Base-by-base conservation (phyloP, 2,888 invertebrate genomes). In the Acanthosoma haemorrhoidale region DNA sequence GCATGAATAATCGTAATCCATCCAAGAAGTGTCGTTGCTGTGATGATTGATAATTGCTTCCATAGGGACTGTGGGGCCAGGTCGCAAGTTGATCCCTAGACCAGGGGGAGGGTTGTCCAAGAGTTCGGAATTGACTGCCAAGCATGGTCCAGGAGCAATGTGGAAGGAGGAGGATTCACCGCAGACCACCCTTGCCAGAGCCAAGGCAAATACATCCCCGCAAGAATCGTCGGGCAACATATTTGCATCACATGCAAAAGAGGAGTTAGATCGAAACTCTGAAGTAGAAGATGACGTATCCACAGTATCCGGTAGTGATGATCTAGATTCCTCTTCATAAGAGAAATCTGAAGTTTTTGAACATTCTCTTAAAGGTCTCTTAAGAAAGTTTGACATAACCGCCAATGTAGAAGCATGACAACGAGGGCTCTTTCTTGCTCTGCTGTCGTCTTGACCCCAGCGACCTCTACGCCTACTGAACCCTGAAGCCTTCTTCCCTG, bases 391-490 rank as follows among this genome's bases (percentile, higher is more conserved):
- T n/a, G 79, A 79, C 63, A 93, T 85, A 70, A 93, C 90, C 0
- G 93, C 93, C 71, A 92, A 80, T 0, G 94, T 94, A 0, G 92
- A 92, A 0, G 93, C 93, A 78, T 94, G 93, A 78, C 93, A 93
- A 18, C 94, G 82, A 0, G 94, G 94, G 0, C 92, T 92, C 78
- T 93, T 93, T 43, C 94, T 82, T 0, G 92, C 90, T 69, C 74
- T 73, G 70, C 76, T 70, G 43, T 74, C 75, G 29, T 87, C 85
- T 69, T 86, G 85, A 1, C 86, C 88, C 77, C 89, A 84, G 8
- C 70, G 18, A 32, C 60, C 60, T 21, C 73, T 70, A 29, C 57
- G 4, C 21, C 57, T 31, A 5, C 43, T 16, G 11, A 13, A 39
- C 4, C 39, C 64, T 21, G 2, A 18, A 6, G 13, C 38, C 64